Evolutionary conservation across 2,888 invertebrate species (phyloP).

Genomic region (Euplexia lucipara): DNA sequence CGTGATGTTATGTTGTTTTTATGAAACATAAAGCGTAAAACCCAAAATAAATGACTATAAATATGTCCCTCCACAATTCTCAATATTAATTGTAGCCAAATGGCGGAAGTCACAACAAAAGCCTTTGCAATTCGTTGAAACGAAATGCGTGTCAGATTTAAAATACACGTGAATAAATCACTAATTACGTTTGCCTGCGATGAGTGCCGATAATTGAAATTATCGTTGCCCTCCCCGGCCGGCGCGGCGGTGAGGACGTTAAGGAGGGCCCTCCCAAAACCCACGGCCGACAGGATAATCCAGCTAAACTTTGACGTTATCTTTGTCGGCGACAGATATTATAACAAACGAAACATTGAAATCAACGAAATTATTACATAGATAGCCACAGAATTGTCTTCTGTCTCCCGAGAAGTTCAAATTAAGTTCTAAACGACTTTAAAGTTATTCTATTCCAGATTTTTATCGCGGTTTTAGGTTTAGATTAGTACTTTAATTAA

Average conservation of each 20-base stretch:
- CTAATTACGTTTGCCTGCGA: constrained; percentile 70
- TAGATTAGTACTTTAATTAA: constrained; percentile 6
- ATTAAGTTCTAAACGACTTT: constrained; percentile 48
- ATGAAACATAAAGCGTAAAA: not conserved
- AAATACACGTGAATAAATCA: constrained; percentile 69
- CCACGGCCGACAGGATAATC: constrained; percentile 69
- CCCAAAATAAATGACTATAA: constrained; percentile 3
- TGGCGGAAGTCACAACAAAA: constrained; percentile 27
- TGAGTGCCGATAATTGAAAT: constrained; percentile 79
- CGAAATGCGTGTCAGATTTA: constrained; percentile 48
- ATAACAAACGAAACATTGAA: constrained; percentile 71
- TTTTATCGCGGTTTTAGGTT: constrained; percentile 31
- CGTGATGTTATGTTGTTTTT: constrained; percentile 2
- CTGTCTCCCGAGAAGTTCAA: constrained; percentile 43
- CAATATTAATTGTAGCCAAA: constrained; percentile 34
- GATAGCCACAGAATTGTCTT: constrained; percentile 49
- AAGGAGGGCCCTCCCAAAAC: constrained; percentile 67
- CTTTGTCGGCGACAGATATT: constrained; percentile 71
- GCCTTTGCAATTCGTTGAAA: constrained; percentile 34
- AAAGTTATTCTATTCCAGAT: constrained; percentile 36
- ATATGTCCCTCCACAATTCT: constrained; percentile 9
- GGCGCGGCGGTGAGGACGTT: constrained; percentile 66
- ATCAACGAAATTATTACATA: constrained; percentile 63
- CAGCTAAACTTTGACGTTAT: constrained; percentile 74
- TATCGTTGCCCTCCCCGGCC: constrained; percentile 62